Evolutionary conservation across 1,140 invertebrate genomes (phyloP), one percentile per base, ranked within the genome.

Genomic region (Oncopodura yosiiana): DNA sequence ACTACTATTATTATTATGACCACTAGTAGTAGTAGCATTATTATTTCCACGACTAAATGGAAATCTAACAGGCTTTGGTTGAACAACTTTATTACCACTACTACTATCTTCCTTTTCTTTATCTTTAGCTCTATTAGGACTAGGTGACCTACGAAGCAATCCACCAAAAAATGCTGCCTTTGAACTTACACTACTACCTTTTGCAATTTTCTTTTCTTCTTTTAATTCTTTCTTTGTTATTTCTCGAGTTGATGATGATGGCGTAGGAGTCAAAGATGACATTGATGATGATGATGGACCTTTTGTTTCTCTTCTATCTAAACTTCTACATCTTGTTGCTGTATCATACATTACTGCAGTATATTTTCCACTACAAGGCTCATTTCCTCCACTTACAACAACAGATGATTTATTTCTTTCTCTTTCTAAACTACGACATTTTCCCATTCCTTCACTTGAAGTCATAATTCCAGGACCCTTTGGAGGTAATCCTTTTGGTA

Each of bases 151-250:
- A 34, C 62, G 37, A 6, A 64, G 50, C 14, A 64, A 41, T n/a
- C 55, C 51, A 18, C 62, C 62, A 39, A 61, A 61, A 38, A 64
- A 63, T 14, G 62, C 62, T 18, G 62, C 62, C 42, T 63, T 63
- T 8, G 62, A 63, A 18, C 54, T 51, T 0, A 63, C 58, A 19
- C 56, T 49, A 6, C 36, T 16, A 49, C 53, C 46, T 58, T 63
- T 38, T 26, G 30, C 34, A 49, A 30, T 29, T 56, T 39, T 55
- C 36, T 63, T 54, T 32, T 55, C 43, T 32, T 60, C 51, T 34
- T 63, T 58, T 38, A 49, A 36, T 29, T 58, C 48, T 48, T 60
- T 60, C 14, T 30, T 18, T 32, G 23, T n/a, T 12, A 49, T 58
- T 19, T 58, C 44, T 27, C 55, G 52, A 9, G 45, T 12, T 38